Percentiles rank a stretch among this genome's conserved stretches.
Conservation (phyloP, 2,113 vertebrate genomes). For the Myrmophylax atrothorax region DNA sequence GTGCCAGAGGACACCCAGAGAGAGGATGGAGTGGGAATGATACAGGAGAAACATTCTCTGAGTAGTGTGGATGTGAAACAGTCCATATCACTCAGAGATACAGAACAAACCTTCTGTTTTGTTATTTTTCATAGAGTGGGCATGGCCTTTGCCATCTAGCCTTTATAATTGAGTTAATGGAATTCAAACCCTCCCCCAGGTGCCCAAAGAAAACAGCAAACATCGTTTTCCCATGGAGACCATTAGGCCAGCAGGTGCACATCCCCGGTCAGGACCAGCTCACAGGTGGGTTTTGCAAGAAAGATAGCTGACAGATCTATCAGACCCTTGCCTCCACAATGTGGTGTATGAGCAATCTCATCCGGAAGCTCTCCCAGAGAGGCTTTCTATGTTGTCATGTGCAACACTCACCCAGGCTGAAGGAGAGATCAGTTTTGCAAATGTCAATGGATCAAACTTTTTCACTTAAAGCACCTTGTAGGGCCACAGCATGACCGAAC, state of each 20-base stretch:
- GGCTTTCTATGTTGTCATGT: neutral
- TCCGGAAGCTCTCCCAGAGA: neutral
- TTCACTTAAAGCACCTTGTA: neutral
- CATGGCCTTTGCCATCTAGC: neutral
- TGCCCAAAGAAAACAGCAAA: neutral
- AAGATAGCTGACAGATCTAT: neutral
- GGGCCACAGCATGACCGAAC: neutral
- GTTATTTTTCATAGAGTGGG: neutral
- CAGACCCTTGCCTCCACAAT: neutral
- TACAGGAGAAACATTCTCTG: neutral
- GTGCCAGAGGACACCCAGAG: neutral
- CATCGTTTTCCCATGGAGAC: neutral
- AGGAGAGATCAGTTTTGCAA: neutral
- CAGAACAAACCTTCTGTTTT: neutral
- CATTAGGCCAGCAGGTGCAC: neutral
- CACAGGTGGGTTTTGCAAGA: neutral
- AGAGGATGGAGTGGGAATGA: neutral
- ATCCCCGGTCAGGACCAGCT: neutral
- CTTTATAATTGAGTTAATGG: neutral
- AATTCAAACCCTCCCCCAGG: neutral
- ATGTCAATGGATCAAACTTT: neutral
- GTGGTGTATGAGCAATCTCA: neutral
- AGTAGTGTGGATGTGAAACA: neutral
- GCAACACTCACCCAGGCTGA: accelerated
- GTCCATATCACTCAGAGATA: neutral